Conservation (phyloP, 2,888 invertebrate genomes). For the Orthosia gothica region DNA sequence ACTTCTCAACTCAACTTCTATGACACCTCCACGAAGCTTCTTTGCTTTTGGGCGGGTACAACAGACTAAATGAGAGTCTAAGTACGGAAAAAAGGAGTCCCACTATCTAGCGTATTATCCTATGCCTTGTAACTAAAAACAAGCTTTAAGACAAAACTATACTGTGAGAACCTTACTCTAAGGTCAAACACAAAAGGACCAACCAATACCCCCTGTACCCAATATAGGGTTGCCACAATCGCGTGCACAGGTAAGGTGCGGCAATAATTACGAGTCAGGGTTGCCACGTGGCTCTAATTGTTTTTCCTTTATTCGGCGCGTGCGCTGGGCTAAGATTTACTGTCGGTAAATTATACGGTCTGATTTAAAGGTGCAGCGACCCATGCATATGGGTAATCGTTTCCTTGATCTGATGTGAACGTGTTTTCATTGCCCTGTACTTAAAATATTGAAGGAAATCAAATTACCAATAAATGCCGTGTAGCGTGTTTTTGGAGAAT, state of each 20-base stretch:
- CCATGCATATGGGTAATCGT: conserved; percentile 46
- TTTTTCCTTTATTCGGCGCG: conserved; percentile 73
- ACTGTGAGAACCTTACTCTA: neutral
- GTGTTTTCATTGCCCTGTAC: conserved; percentile 10
- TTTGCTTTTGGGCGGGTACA: no score
- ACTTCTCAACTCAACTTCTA: no score
- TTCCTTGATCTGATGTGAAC: conserved; percentile 36
- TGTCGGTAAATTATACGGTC: conserved; percentile 81
- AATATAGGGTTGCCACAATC: conserved; percentile 57
- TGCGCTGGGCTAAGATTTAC: conserved; percentile 76
- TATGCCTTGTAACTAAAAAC: no score
- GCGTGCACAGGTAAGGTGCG: conserved; percentile 75
- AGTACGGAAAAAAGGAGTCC: no score
- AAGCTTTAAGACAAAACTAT: no score
- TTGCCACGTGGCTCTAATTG: conserved; percentile 86
- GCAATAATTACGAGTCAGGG: conserved; percentile 75
- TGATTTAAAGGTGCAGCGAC: conserved; percentile 74
- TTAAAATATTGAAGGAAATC: conserved; percentile 7
- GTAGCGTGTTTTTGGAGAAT: no score
- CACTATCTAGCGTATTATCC: no score
- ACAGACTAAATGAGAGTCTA: no score
- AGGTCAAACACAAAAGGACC: conserved; percentile 5
- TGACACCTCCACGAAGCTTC: no score
- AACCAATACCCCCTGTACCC: conserved; percentile 20
- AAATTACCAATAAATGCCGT: neutral